Percentiles rank a stretch among this genome's conserved stretches.
Conservation (phyloP, 1,140 invertebrate species). For the Temnothorax longispinosus region DNA sequence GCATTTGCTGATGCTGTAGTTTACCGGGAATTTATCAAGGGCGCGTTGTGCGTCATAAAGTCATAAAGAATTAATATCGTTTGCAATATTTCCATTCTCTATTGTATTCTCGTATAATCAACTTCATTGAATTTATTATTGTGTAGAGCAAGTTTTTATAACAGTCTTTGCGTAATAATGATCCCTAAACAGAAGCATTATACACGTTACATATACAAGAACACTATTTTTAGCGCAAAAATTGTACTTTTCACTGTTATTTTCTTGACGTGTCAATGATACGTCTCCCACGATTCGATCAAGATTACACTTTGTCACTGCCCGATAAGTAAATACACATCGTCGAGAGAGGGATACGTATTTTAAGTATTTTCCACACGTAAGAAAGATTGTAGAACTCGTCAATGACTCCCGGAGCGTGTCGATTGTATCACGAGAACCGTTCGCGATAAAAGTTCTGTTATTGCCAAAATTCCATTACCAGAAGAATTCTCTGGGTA, state of each 20-base stretch:
- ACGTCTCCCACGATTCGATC: background rate
- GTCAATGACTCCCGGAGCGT: background rate
- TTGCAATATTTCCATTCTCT: background rate
- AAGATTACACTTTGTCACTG: slow-evolving; percentile 36
- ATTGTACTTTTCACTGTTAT: background rate
- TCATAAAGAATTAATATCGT: background rate
- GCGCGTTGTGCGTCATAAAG: background rate
- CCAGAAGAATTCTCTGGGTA: background rate
- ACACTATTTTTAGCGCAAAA: background rate
- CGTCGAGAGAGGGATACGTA: background rate
- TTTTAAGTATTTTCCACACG: background rate
- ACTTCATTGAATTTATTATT: background rate
- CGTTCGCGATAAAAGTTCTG: background rate
- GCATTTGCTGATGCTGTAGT: background rate
- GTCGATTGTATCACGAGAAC: background rate
- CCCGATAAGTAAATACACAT: background rate
- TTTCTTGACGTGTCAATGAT: background rate
- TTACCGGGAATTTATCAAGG: background rate
- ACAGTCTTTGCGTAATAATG: background rate
- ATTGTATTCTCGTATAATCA: background rate
- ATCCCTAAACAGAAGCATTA: background rate
- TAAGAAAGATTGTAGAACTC: background rate
- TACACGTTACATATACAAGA: background rate
- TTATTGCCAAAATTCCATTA: background rate
- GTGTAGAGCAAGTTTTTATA: background rate